Percentiles rank a stretch among this genome's conserved stretches.
phyloP scores from a whole-genome alignment of 2,797 vertebrate species.

The Sebastes diploproa region DNA sequence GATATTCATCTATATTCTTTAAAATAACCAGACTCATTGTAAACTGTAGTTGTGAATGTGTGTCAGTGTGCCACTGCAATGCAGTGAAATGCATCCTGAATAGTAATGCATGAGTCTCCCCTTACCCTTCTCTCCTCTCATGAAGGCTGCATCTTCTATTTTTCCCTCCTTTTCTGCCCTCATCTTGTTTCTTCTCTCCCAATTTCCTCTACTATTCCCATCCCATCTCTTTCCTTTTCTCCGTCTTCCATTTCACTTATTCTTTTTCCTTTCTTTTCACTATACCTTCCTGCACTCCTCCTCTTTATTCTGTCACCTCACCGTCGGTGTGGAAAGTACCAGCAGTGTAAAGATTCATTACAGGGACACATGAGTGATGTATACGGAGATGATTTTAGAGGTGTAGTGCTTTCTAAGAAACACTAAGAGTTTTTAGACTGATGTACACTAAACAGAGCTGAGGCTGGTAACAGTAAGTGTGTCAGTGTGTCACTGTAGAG shows the following conservation, averaged over 20 bases:
- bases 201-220: not conserved
- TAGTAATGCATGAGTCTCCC: constrained; percentile 46
- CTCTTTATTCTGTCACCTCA: not conserved
- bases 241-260: not conserved
- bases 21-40: not conserved
- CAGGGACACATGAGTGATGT: not conserved
- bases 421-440: not conserved
- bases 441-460: not conserved
- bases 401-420: not conserved
- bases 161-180: not conserved
- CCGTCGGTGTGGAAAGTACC: not conserved
- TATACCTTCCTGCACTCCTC: not conserved
- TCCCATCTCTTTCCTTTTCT: not conserved
- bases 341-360: not conserved
- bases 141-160: constrained; percentile 10
- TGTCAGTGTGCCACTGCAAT: constrained; percentile 69
- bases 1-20: not conserved
- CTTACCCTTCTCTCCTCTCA: constrained; percentile 16
- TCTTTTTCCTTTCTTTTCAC: not conserved
- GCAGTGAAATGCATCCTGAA: constrained; percentile 65
- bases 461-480: constrained; percentile 12
- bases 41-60: constrained; percentile 37
- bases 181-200: not conserved
- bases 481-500: constrained; percentile 29
- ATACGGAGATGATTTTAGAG: not conserved